Base-by-base conservation (phyloP, 2,797 vertebrate genomes). In the Falco rusticolus region DNA sequence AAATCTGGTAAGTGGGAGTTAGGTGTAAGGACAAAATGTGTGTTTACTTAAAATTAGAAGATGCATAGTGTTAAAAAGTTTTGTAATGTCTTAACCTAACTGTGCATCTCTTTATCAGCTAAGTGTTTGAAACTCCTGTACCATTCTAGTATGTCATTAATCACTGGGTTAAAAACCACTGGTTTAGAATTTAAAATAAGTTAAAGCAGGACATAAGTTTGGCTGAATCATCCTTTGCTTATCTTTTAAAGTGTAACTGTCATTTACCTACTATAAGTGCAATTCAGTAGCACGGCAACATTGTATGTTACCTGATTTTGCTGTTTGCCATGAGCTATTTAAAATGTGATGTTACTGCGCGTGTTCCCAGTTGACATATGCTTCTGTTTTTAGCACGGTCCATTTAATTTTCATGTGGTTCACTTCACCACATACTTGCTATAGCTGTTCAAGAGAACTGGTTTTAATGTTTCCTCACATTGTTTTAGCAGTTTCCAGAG, bases 1-100 rank as follows among this genome's bases (percentile, higher is more conserved):
- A 93, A 94, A 96, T 96, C 94, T 95, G 94, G 83, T 84, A 93
- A 94, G 97, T 97, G 97, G 97, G 97, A 97, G 97, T 95, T 93
- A 96, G 89, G 94, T 94, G 88, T 94, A 96, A 97, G 90, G 90
- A 95, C 95, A 97, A 92, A 95, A 68, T 94, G 91, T 95, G 90
- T 96, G 87, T 96, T 97, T 95, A 96, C 82, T 97, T 96, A 96
- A 96, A 89, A 96, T 93, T 87, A 95, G 92, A 97, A 97, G 95
- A 96, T 47, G 41, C 61, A 95, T 51, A 48, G 68, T 85, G 90
- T 90, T 97, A 83, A 88, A 91, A 89, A 96, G 92, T 89, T 96
- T 81, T 92, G 80, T 59, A 79, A 78, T 90, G 28, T 65, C 90
- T 89, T 96, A 92, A 75, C 86, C 77, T 97, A 94, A 89, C 96